phyloP scores from a whole-genome alignment of 2,888 invertebrate species.

The Trissonchulus latispiculum region DNA sequence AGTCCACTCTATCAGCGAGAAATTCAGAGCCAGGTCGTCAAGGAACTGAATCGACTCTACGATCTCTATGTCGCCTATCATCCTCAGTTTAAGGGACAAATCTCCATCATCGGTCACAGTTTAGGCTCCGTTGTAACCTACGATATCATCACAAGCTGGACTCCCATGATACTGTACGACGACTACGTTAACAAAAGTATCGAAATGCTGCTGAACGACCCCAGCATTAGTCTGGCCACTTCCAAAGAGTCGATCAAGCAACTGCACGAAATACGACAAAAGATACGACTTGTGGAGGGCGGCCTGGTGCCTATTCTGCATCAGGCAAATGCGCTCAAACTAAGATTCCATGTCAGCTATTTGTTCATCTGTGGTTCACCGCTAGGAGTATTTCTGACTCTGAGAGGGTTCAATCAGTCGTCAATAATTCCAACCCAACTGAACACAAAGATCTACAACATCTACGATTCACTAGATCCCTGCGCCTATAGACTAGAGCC shows the following conservation, averaged over 20 bases:
- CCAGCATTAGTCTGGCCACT: neutral
- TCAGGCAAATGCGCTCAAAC: neutral
- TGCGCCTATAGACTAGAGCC: conserved; percentile 54
- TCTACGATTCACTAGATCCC: conserved; percentile 57
- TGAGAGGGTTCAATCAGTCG: conserved; percentile 46
- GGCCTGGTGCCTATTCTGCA: neutral
- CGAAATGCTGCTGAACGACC: conserved; percentile 33
- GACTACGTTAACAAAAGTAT: conserved; percentile 45
- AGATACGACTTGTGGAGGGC: neutral
- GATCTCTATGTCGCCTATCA: conserved; percentile 57
- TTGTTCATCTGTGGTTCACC: conserved; percentile 59
- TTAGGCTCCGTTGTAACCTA: conserved; percentile 61
- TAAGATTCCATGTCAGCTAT: conserved; percentile 53
- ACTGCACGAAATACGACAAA: neutral
- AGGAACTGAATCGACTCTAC: conserved; percentile 57
- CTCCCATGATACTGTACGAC: conserved; percentile 49
- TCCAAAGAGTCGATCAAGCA: neutral
- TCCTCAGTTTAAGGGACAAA: conserved; percentile 58
- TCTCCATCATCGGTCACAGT: conserved; percentile 59
- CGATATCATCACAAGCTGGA: conserved; percentile 58
- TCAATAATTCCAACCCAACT: neutral
- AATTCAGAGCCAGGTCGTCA: conserved; percentile 53
- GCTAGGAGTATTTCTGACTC: conserved; percentile 57
- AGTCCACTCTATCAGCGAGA: conserved; percentile 60
- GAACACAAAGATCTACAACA: conserved; percentile 48